Percentiles rank a stretch among this genome's conserved stretches.
Evolutionary conservation across 2,797 vertebrate genomes (phyloP).

Genomic region (Premnoplex brunnescens): DNA sequence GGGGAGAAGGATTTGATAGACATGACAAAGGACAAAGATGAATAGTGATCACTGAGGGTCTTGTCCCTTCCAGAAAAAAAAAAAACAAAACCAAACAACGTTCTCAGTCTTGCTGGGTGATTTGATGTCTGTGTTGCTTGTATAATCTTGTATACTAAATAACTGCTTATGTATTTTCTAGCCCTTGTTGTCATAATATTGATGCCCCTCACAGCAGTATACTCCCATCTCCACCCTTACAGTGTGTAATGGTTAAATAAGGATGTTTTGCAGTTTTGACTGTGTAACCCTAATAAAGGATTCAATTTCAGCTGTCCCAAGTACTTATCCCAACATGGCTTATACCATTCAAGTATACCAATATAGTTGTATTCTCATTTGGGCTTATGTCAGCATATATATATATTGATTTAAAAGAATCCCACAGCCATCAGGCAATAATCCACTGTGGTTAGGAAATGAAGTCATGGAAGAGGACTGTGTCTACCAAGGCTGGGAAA

Average conservation of each 20-base stretch:
- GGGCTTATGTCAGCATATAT: neutral
- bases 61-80: neutral
- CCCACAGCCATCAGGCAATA: neutral
- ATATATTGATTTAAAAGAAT: neutral
- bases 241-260: neutral
- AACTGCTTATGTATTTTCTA: neutral
- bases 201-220: neutral
- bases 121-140: neutral
- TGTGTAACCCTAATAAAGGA: neutral
- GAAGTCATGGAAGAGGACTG: neutral
- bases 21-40: neutral
- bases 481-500: neutral
- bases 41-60: neutral
- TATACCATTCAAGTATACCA: neutral
- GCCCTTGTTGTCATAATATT: neutral
- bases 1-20: neutral
- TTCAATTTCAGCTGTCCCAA: neutral
- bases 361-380: neutral
- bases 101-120: neutral
- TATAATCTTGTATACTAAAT: neutral
- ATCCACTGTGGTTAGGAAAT: neutral
- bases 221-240: neutral
- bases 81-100: accelerated
- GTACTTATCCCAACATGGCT: neutral
- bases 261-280: neutral